Evolutionary conservation across 1,140 invertebrate species (phyloP).

Genomic region (Dinothrombium tinctorium): DNA sequence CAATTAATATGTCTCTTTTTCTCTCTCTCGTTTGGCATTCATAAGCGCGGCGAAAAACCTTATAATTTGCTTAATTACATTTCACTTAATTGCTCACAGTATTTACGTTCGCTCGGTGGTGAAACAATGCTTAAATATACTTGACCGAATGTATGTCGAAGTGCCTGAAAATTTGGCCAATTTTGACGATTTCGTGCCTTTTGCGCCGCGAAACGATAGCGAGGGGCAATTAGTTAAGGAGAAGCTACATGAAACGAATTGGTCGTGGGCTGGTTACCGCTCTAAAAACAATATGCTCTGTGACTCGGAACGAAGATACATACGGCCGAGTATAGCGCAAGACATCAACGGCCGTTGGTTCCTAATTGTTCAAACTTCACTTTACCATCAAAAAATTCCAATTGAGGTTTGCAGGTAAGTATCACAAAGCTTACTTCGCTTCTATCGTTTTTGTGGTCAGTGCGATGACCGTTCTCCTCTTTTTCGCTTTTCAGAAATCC

Average conservation of each 20-base stretch:
- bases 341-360: conserved; percentile 15
- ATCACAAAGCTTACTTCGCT: not conserved
- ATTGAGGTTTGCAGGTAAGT: conserved; percentile 16
- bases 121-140: conserved; percentile 10
- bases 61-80: no score
- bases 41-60: no score
- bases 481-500: conserved; percentile 11
- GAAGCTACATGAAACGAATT: no score
- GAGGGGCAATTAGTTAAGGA: no score
- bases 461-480: not conserved
- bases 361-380: conserved; percentile 15
- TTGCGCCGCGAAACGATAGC: no score
- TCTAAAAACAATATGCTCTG: conserved; percentile 13
- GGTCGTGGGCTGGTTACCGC: conserved; percentile 13
- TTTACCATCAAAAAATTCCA: conserved; percentile 15
- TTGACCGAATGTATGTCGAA: conserved; percentile 16
- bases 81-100: conserved; percentile 9
- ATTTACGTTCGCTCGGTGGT: conserved; percentile 12
- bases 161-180: conserved; percentile 16
- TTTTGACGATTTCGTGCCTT: conserved; percentile 10
- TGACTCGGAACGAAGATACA: conserved; percentile 14
- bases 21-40: no score
- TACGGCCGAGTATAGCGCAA: conserved; percentile 14
- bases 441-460: not conserved
- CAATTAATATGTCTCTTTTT: no score